Base-by-base conservation (phyloP, 2,888 invertebrate species). In the Orthosia gracilis region DNA sequence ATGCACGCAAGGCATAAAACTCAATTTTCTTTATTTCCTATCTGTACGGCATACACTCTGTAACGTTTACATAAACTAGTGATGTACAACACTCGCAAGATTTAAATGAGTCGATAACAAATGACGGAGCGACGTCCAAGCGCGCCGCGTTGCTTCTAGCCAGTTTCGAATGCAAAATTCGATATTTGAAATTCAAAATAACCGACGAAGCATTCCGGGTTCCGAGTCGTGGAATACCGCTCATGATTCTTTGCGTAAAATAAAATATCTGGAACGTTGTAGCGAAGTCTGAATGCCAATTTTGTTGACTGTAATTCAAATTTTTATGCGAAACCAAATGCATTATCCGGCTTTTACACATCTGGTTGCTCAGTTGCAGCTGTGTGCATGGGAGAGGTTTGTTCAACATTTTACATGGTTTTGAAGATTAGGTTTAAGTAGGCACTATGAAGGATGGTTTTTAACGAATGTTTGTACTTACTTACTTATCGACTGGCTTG, bases 131-230 rank as follows among this genome's bases (percentile, higher is more conserved):
- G 87, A 87, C 91, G 92, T 92, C 92, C 92, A 89, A 91, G 85
- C 88, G 89, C 87, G 88, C 85, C 88, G 89, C 88, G 88, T 88
- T 90, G 91, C 91, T 92, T 87, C 86, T 88, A 91, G 93, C 92
- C 92, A 93, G 95, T 95, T 94, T 90, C 92, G 88, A 95, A 96
- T 96, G 94, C 94, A 95, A 94, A 96, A 94, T 91, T 94, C 90
- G 89, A 92, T 93, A 96, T 96, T 96, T 95, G 95, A 96, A 96
- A 91, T 96, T 95, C 95, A 96, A 96, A 96, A 94, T 93, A 94
- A 90, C 90, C 89, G 88, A 88, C 92, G 90, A 91, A 88, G 91
- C 89, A 86, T 91, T 84, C 89, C 78, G 85, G 84, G 85, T 85
- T 79, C 82, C 85, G 82, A 88, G 90, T 90, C 70, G 75, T 73